These are phyloP conservation scores for Ctenochaetus hawaiiensis DNA, from an alignment of 2,797 vertebrate species.

Conservation along the genomic window DNA sequence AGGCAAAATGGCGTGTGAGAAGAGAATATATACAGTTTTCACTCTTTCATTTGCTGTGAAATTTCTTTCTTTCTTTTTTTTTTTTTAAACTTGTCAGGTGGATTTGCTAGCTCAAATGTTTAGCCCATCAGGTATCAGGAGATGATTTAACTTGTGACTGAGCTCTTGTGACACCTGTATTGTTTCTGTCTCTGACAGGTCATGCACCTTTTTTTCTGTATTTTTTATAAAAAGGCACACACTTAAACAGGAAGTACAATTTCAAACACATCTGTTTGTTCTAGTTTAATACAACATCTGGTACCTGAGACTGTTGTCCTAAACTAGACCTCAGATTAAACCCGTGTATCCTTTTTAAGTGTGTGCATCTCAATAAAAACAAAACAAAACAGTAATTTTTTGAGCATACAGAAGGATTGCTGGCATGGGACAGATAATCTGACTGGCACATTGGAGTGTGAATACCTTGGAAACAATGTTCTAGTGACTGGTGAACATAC, in stretches of 20 bases:
- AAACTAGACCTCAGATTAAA: constrained; percentile 47
- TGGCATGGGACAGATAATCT: constrained; percentile 48
- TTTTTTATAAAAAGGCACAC: constrained; percentile 54
- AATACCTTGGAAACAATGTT: constrained; percentile 73
- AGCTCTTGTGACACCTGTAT: constrained; percentile 76
- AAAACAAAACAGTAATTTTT: constrained; percentile 52
- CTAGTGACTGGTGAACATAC: constrained; percentile 73
- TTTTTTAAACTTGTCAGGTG: constrained; percentile 67
- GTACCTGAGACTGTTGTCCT: constrained; percentile 32
- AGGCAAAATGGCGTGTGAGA: constrained; percentile 46
- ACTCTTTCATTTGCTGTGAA: constrained; percentile 87
- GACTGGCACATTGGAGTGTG: constrained; percentile 64
- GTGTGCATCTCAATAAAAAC: constrained; percentile 42
- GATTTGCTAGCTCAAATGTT: constrained; percentile 69
- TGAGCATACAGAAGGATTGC: constrained; percentile 48
- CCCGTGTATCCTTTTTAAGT: constrained; percentile 40
- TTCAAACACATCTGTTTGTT: constrained; percentile 45
- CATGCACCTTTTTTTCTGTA: constrained; percentile 76
- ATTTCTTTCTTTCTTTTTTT: constrained; percentile 52
- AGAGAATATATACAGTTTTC: constrained; percentile 84
- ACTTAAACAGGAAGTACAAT: constrained; percentile 54
- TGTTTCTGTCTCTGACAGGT: constrained; percentile 72
- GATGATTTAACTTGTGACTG: constrained; percentile 75
- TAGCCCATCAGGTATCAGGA: constrained; percentile 67
- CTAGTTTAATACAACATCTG: constrained; percentile 40